These are phyloP conservation scores for Drosophila testacea DNA, from an alignment of 2,888 invertebrate species.

Conservation along the genomic window DNA sequence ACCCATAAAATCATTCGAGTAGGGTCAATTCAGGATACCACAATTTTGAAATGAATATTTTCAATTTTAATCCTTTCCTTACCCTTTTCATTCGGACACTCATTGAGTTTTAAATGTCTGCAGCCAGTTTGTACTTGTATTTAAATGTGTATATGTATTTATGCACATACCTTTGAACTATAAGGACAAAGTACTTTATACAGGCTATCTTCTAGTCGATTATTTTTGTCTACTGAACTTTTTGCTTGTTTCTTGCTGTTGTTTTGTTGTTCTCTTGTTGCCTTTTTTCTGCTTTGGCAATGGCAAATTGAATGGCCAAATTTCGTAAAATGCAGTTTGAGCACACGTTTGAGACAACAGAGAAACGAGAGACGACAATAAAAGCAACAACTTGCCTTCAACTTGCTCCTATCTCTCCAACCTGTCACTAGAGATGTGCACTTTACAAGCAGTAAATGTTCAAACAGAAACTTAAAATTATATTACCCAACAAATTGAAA, in stretches of 20 bases:
- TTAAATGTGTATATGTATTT: not conserved
- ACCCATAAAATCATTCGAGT: slow-evolving; percentile 16
- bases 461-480: not conserved
- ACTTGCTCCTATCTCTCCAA: slow-evolving; percentile 29
- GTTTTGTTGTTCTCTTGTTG: slow-evolving; percentile 53
- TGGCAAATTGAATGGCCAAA: slow-evolving; percentile 78
- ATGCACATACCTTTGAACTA: not conserved
- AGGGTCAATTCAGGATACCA: slow-evolving; percentile 2
- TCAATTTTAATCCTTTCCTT: not conserved
- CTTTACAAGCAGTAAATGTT: not conserved
- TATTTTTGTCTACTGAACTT: not conserved
- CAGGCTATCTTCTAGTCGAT: slow-evolving; percentile 20
- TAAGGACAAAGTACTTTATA: not conserved
- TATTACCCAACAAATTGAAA: not conserved
- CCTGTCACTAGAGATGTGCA: slow-evolving; percentile 41
- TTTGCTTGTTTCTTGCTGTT: slow-evolving; percentile 6
- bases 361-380: slow-evolving; percentile 47
- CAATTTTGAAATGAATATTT: not conserved
- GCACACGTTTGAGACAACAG: slow-evolving; percentile 65
- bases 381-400: slow-evolving; percentile 55
- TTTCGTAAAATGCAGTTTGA: slow-evolving; percentile 76
- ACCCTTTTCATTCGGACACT: not conserved
- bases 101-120: not conserved
- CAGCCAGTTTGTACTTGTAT: not conserved
- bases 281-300: slow-evolving; percentile 49